Base-by-base conservation (phyloP, 2,797 vertebrate species). In the Poecile montanus region DNA sequence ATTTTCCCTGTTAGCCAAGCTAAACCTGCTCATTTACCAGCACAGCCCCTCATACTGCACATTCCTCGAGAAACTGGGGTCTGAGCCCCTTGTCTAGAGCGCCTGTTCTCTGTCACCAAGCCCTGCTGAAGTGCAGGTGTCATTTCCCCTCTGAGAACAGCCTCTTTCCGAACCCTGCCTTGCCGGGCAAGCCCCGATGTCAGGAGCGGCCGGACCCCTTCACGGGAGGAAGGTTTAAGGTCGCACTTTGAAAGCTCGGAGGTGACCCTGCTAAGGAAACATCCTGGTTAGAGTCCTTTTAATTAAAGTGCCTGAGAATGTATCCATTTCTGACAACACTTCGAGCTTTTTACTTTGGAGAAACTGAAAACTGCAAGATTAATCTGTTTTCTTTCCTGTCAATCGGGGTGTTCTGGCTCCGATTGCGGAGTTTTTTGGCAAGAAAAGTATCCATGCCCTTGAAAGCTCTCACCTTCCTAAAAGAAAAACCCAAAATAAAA, bases 271-370 rank as follows among this genome's bases (percentile, higher is more conserved):
- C 44, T 58, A 10, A 32, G 44, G 23, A 70, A 91, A 84, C 0
- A 0, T 58, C 48, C 53, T 27, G 13, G 14, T 29, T 75, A 19
- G 54, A 40, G 48, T 44, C 14, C 9, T 47, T 78, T 74, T 85
- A 91, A 93, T 91, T 88, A 72, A 91, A 91, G 79, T 79, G 75
- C 50, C 30, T 27, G 48, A 78, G 62, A 89, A 85, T 27, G 4
- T 3, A 74, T 16, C 85, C 8, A 40, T 92, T 81, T 89, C 81
- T 89, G 81, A 87, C 57, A 71, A 30, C 21, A 11, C n/a, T 23
- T 27, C 20, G 18, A 26, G 53, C 74, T 78, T 87, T 89, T 85
- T 77, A 48, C 65, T 85, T 45, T n/a, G 34, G 68, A 80, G 57
- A 73, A 80, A 72, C 61, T 36, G 78, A 78, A 73, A 91, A 73